These are phyloP conservation scores for Austrolebias charrua DNA, from an alignment of 2,797 vertebrate genomes.

Conservation along the genomic window DNA sequence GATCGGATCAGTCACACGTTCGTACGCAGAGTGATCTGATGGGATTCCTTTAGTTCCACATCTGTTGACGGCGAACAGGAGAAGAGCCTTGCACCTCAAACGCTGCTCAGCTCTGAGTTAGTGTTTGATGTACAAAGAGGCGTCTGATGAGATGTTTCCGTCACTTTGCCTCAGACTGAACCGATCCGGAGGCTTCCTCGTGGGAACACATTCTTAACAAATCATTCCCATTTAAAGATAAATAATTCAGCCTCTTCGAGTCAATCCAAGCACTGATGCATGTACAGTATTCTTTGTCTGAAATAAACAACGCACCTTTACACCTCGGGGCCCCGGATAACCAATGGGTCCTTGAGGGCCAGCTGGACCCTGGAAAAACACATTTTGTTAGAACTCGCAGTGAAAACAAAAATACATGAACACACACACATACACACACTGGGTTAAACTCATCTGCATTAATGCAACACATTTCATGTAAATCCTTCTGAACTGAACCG, in stretches of 20 bases:
- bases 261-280: not conserved
- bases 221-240: not conserved
- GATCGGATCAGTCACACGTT: slow-evolving; percentile 44
- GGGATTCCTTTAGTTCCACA: slow-evolving; percentile 36
- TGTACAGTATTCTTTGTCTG: not conserved
- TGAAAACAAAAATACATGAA: slow-evolving; percentile 6
- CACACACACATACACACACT: slow-evolving; percentile 6
- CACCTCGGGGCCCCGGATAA: slow-evolving; percentile 93
- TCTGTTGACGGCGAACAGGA: slow-evolving; percentile 32
- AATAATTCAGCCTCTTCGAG: not conserved
- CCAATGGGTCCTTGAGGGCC: slow-evolving; percentile 97
- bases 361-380: slow-evolving; percentile 85
- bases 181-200: not conserved
- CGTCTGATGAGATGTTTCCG: not conserved
- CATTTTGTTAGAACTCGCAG: slow-evolving; percentile 31
- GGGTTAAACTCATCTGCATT: slow-evolving; percentile 22
- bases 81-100: slow-evolving; percentile 1
- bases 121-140: not conserved
- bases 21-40: slow-evolving; percentile 37
- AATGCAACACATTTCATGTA: slow-evolving; percentile 43
- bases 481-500: slow-evolving; percentile 27
- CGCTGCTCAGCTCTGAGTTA: not conserved
- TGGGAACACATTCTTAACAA: not conserved
- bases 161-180: not conserved
- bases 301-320: slow-evolving; percentile 86